These are phyloP conservation scores for Perizoma flavofasciatum DNA, from an alignment of 2,888 invertebrate genomes.

Conservation along the genomic window DNA sequence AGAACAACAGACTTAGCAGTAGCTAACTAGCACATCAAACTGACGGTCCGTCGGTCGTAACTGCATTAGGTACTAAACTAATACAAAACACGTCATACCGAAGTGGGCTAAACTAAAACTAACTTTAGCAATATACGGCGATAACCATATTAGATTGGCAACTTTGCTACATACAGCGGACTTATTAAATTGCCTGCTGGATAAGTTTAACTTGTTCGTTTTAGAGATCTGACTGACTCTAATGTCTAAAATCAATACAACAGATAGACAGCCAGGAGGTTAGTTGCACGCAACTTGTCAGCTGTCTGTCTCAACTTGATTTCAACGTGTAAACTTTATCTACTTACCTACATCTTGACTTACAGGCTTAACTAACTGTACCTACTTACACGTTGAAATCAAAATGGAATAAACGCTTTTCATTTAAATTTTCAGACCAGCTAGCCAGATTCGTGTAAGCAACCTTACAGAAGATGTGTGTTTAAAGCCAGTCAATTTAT, in stretches of 20 bases:
- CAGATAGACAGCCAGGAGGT: too few species aligned
- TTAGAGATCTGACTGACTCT: background rate
- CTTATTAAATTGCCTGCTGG: slow-evolving; percentile 13
- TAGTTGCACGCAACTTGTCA: too few species aligned
- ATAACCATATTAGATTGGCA: slow-evolving; percentile 20
- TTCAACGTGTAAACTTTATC: too few species aligned
- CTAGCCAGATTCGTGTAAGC: too few species aligned
- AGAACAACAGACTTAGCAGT: background rate
- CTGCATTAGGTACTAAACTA: slow-evolving; percentile 16
- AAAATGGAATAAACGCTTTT: too few species aligned
- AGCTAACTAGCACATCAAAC: slow-evolving; percentile 1
- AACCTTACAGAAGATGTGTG: too few species aligned
- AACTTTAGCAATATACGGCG: slow-evolving; percentile 8
- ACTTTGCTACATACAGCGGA: slow-evolving; percentile 8
- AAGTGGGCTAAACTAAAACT: slow-evolving; percentile 27
- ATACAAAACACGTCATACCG: background rate
- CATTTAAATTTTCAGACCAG: too few species aligned
- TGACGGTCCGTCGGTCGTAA: slow-evolving; percentile 11
- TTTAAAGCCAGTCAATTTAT: too few species aligned
- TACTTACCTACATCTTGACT: too few species aligned
- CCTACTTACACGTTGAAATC: too few species aligned
- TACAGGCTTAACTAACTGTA: too few species aligned
- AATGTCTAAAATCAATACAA: background rate
- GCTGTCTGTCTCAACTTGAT: too few species aligned
- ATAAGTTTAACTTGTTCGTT: slow-evolving; percentile 11